Base-by-base conservation (phyloP, 2,797 vertebrate genomes). In the Furcifer pardalis region DNA sequence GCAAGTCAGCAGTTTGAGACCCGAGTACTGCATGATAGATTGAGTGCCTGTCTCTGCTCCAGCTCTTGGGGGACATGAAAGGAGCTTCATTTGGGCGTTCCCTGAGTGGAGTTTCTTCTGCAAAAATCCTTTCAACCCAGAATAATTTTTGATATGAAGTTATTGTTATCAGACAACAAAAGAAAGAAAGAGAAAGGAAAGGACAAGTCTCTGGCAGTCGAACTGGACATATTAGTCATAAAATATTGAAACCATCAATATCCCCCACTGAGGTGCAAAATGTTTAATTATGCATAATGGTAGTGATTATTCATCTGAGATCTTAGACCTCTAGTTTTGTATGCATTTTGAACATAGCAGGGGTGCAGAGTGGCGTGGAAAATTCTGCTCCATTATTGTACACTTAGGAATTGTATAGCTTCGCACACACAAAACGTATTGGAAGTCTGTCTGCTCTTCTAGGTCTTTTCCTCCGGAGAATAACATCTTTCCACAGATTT, bases 201-300 rank as follows among this genome's bases (percentile, higher is more conserved):
- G n/a, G n/a, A n/a, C n/a, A 12, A 12, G 6, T 30, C 27, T 25
- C 19, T 72, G 37, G 60, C 44, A 23, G n/a, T 80, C 89, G 89
- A 93, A 93, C 91, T 80, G 89, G 94, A 94, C 94, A 91, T 93
- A 91, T 86, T 90, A 89, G 84, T 90, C 89, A 94, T 95, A 83
- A 95, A 95, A 94, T 92, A 95, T 93, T 96, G 93, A 96, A 92
- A 90, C 87, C 90, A 92, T 94, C 92, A 92, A 90, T 94, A 94
- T 90, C 91, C 81, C 84, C 92, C 89, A 88, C 85, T 90, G 87
- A 91, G 92, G 86, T 92, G 86, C 91, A 92, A 92, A 94, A 91
- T 91, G 89, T 92, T 96, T 93, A 94, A 95, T 95, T 94, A 94
- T 95, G 91, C 86, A 95, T 94, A 83, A 88, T 91, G 91, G 95